Conservation (phyloP, 2,888 invertebrate genomes). For the Drosophila affinis region DNA sequence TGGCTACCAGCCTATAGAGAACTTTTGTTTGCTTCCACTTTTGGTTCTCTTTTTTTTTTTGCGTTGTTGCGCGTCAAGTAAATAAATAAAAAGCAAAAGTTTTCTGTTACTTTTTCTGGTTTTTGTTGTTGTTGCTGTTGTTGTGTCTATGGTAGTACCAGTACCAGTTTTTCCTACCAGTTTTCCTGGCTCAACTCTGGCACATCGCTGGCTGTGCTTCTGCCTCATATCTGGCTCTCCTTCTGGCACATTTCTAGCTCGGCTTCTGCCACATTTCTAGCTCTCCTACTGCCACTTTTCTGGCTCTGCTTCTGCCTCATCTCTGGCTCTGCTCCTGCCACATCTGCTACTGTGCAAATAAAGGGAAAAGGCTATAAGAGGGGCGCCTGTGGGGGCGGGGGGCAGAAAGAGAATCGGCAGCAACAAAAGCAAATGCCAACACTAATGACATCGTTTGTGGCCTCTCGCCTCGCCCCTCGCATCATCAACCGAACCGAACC, state of each 20-base stretch:
- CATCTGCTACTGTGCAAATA: conserved; percentile 50
- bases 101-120: conserved; percentile 64
- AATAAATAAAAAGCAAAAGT: conserved; percentile 72
- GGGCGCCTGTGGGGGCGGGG: no score
- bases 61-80: conserved; percentile 55
- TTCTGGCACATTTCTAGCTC: no score
- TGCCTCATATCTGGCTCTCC: no score
- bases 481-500: background rate
- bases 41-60: conserved; percentile 17
- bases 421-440: conserved; percentile 52
- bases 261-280: background rate
- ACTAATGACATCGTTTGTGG: conserved; percentile 76
- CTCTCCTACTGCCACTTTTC: conserved; percentile 3
- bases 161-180: background rate
- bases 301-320: background rate
- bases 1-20: conserved; percentile 20
- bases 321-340: conserved; percentile 3
- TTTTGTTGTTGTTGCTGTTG: conserved; percentile 12
- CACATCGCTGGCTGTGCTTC: no score
- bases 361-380: conserved; percentile 8
- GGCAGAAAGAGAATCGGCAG: background rate
- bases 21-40: conserved; percentile 39
- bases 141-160: background rate
- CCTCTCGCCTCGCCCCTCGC: background rate
- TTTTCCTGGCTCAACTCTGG: background rate